Conservation (phyloP, 1,140 invertebrate genomes). For the Sycobia sp. region DNA sequence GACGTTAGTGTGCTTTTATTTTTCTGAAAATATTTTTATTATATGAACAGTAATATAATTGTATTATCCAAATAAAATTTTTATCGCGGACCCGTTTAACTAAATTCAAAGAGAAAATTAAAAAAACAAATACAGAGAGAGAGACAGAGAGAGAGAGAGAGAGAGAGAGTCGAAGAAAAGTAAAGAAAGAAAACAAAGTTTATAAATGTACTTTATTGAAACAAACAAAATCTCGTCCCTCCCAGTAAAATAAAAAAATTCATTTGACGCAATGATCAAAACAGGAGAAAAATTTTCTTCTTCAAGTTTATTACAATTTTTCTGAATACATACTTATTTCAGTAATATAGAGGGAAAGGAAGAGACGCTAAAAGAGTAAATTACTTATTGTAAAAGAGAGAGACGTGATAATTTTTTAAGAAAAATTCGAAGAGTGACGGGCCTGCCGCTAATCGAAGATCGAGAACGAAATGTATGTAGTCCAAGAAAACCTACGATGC, state of each 20-base stretch:
- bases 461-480: no score
- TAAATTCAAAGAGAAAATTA: background rate
- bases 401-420: no score
- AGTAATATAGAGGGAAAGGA: no score
- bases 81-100: background rate
- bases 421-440: background rate
- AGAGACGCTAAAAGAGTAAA: background rate
- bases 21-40: constrained; percentile 35
- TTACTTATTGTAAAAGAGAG: no score
- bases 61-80: no score
- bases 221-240: no score
- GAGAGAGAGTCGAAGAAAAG: background rate
- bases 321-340: no score
- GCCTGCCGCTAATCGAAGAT: background rate
- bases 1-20: background rate
- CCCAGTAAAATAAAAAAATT: no score
- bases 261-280: no score
- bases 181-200: background rate
- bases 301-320: no score
- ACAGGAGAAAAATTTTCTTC: no score
- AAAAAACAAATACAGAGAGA: background rate
- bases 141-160: constrained; percentile 1
- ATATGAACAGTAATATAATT: constrained; percentile 31
- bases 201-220: background rate
- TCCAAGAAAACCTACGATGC: no score